Percentiles rank a stretch among this genome's conserved stretches.
Evolutionary conservation across 2,888 invertebrate genomes (phyloP).

Genomic region (Limnephilus rhombicus): DNA sequence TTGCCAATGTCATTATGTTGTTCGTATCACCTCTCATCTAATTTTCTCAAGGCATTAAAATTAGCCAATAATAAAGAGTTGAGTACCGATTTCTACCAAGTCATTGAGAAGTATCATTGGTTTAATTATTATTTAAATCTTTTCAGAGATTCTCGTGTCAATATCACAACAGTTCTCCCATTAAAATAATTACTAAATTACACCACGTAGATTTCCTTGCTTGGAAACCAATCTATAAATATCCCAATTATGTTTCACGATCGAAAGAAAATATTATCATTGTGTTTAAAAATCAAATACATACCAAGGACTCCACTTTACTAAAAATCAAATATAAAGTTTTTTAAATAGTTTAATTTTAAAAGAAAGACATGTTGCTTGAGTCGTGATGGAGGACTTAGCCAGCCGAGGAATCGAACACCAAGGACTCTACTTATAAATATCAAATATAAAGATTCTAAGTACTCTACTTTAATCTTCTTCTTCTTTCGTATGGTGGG

Average conservation of each 20-base stretch:
- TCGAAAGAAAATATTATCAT: background rate
- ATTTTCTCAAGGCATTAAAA: background rate
- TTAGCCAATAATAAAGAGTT: background rate
- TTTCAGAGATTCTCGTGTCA: background rate
- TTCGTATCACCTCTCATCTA: background rate
- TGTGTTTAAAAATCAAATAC: background rate
- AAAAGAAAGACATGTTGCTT: no score
- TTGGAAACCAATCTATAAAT: background rate
- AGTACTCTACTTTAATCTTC: no score
- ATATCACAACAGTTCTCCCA: background rate
- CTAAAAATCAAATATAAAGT: no score
- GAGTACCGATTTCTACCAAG: background rate
- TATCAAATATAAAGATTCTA: no score
- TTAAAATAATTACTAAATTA: background rate
- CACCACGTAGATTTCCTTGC: background rate
- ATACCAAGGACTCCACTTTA: no score
- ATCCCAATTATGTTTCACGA: background rate
- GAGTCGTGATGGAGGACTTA: no score
- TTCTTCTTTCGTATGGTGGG: no score
- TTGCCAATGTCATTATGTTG: background rate
- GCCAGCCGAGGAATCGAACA: no score
- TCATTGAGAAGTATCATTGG: background rate
- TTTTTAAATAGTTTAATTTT: no score
- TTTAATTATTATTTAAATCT: background rate
- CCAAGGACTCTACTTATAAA: no score